Percentiles rank a stretch among this genome's conserved stretches.
These are phyloP conservation scores for Macrosoma leucophasiata DNA, from an alignment of 2,888 invertebrate genomes.

Conservation along the genomic window DNA sequence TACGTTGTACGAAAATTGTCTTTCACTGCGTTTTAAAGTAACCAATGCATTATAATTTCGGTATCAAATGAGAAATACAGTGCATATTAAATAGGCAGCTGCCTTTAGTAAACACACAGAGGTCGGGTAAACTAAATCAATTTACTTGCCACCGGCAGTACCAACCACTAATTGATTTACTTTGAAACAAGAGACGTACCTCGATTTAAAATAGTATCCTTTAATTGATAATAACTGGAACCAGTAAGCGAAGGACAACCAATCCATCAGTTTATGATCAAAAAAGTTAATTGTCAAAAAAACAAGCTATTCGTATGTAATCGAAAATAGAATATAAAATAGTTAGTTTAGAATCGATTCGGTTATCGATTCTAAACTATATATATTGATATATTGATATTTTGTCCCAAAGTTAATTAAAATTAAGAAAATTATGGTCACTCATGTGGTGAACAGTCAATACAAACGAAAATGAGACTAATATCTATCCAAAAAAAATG, in stretches of 20 bases:
- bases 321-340: conserved; percentile 5
- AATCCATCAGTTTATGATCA: conserved; percentile 23
- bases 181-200: conserved; percentile 55
- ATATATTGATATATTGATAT: too few species aligned
- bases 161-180: conserved; percentile 67
- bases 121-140: conserved; percentile 31
- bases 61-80: not conserved
- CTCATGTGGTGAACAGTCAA: too few species aligned
- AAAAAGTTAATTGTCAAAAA: conserved; percentile 30
- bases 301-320: conserved; percentile 6
- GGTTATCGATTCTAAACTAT: too few species aligned
- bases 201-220: conserved; percentile 59
- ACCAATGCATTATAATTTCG: too few species aligned
- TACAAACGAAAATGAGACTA: too few species aligned
- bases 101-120: conserved; percentile 16
- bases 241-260: conserved; percentile 35
- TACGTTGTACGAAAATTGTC: too few species aligned
- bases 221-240: conserved; percentile 49
- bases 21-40: too few species aligned
- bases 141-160: conserved; percentile 22
- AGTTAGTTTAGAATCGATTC: conserved; percentile 6
- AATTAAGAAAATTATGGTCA: too few species aligned
- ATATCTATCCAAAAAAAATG: too few species aligned
- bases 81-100: too few species aligned
- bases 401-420: too few species aligned